Conservation (phyloP, 2,113 vertebrate species). For the Platysternon megacephalum region DNA sequence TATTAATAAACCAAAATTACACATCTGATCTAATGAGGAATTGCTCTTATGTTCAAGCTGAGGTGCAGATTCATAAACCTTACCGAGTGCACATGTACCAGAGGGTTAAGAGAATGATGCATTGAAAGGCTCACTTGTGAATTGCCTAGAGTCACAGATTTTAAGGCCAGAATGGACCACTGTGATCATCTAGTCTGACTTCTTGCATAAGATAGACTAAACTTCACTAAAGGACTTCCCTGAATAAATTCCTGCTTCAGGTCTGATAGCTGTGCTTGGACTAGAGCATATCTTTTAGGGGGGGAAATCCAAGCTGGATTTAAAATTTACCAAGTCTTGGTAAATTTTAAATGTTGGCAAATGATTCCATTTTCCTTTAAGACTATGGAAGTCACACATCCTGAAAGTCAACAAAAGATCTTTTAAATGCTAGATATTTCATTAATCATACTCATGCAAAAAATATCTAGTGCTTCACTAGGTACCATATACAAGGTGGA, state of each 20-base stretch:
- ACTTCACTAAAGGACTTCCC: background rate
- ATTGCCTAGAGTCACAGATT: background rate
- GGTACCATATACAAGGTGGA: background rate
- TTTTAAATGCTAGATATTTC: background rate
- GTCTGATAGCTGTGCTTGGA: background rate
- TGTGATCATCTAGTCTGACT: too few relatives aligned
- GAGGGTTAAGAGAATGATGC: background rate
- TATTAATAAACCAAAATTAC: background rate
- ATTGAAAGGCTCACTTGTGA: background rate
- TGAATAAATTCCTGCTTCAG: background rate
- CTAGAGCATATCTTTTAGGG: background rate
- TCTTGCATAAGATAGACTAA: background rate
- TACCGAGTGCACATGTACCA: background rate
- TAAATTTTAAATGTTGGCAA: background rate
- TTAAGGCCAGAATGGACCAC: background rate
- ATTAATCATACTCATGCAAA: background rate
- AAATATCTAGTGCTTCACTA: background rate
- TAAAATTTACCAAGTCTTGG: background rate
- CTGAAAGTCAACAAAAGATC: background rate
- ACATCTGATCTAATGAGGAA: background rate
- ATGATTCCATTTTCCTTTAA: fast-evolving
- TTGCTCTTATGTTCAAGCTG: background rate
- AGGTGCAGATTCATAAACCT: background rate
- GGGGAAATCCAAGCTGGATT: background rate
- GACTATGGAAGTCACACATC: background rate